Base-by-base conservation (phyloP, 1,140 invertebrate genomes). In the Cyrtorhinus lividipennis region DNA sequence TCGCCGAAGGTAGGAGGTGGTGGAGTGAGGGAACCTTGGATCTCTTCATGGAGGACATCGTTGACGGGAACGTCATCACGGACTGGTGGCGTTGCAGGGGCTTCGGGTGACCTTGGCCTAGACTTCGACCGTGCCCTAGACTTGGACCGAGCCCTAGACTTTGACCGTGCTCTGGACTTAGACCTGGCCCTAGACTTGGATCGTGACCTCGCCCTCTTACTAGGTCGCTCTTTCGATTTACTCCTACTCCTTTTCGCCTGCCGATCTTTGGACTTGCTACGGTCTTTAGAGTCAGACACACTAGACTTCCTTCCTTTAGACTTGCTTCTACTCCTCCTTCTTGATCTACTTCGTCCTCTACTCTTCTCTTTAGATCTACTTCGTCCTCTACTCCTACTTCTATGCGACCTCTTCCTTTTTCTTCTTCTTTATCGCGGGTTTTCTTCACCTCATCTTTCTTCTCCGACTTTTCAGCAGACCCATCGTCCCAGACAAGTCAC, bases 371-470 rank as follows among this genome's bases (percentile, higher is more conserved):
- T 23, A 60, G n/a, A n/a, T 25, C 56, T 64, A 1, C 45, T 63
- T 18, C 24, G 69, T 5, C 67, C 67, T 18, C 67, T 69, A 2
- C 71, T 71, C 59, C 70, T 73, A 10, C 68, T 68, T n/a, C n/a
- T n/a, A n/a, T n/a, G n/a, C n/a, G n/a, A 5, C 67, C 67, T 18
- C 67, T 71, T 71, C 60, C 70, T 73, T 48, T 69, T 69, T 67
- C 64, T 62, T 30, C 65, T 68, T 66, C 65, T 69, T 22, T 70
- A 63, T 61, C 48, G 10, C 38, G 13, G n/a, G 57, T 53, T 44
- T 63, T 30, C 57, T 67, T 62, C 61, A 58, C 53, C 13, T 30
- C 18, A n/a, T 67, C 63, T 20, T 64, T 64, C 56, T 68, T 61
- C 62, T 65, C 25, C n/a, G n/a, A n/a, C n/a, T n/a, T n/a, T n/a